Evolutionary conservation across 2,797 vertebrate species (phyloP), one percentile per base, ranked within the genome.

Genomic region (Leptatherina wallacei): DNA sequence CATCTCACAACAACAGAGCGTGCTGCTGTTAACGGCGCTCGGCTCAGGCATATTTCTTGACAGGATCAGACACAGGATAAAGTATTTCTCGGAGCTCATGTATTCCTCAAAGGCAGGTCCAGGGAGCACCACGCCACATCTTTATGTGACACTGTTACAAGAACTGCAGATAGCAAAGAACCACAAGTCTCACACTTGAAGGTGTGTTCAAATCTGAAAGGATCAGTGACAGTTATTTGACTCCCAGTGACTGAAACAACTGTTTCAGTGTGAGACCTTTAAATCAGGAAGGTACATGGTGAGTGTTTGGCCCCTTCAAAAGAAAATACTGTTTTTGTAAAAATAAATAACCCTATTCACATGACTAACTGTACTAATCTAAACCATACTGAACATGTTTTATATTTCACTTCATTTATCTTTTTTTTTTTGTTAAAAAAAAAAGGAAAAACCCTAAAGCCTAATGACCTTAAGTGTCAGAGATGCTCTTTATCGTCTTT

Each of bases 1-100:
- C 74, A 80, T 76, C 71, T 44, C 49, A 11, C 44, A 0, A 7
- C 47, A 0, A 61, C 71, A 42, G 56, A 74, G 75, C 69, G 54
- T 60, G 64, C 61, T 68, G 83, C 81, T 69, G 76, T 80, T 84
- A 84, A 69, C 60, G 38, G 55, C 58, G 56, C 55, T 82, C 64
- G 64, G 73, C 36, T 54, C 7, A 1, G 52, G 61, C 49, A 70
- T 80, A 71, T 80, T 76, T 71, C 74, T 72, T 6, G 32, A 69
- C 33, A 6, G 64, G 77, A 70, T 78, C 72, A 73, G 73, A 75
- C 12, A 4, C 12, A 4, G 57, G 24, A 64, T 62, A 30, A 65
- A 82, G 73, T 30, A 51, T 22, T 62, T 33, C 71, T 61, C 58
- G n/a, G 52, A 81, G 78, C 66, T 69, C 30, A 36, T 71, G 42